Conservation (phyloP, 2,797 vertebrate genomes). For the Hoplostethus mediterraneus region DNA sequence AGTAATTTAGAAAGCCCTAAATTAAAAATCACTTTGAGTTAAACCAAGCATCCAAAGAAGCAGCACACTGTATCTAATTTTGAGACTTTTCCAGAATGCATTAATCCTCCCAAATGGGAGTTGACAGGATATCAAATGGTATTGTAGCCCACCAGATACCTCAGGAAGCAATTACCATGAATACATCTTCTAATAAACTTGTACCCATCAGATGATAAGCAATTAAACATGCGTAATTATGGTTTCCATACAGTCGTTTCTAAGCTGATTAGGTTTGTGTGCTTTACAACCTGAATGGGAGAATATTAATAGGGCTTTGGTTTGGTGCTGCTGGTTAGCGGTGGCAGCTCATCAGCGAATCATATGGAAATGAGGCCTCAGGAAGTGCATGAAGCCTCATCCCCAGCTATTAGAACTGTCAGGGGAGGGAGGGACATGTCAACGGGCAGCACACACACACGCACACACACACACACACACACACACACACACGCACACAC, state of each 20-base stretch:
- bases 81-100: constrained; percentile 76
- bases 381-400: constrained; percentile 79
- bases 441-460: constrained; percentile 32
- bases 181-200: constrained; percentile 88
- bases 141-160: constrained; percentile 72
- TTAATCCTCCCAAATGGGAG: constrained; percentile 80
- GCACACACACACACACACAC: constrained; percentile 29
- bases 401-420: constrained; percentile 75
- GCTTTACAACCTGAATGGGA: constrained; percentile 82
- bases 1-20: constrained; percentile 76
- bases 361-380: constrained; percentile 81
- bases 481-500: constrained; percentile 32
- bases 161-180: constrained; percentile 84
- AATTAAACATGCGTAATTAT: constrained; percentile 87
- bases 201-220: constrained; percentile 85
- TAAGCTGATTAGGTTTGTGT: constrained; percentile 86
- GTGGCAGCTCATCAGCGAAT: constrained; percentile 81
- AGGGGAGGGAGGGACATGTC: constrained; percentile 72
- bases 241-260: constrained; percentile 84
- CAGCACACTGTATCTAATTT: constrained; percentile 74
- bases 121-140: constrained; percentile 79
- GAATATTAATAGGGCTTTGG: constrained; percentile 81
- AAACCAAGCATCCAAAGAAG: constrained; percentile 76
- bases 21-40: constrained; percentile 84
- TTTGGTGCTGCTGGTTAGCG: constrained; percentile 75